Evolutionary conservation across 2,888 invertebrate species (phyloP).

Genomic region (Phrixothrix hirtus): DNA sequence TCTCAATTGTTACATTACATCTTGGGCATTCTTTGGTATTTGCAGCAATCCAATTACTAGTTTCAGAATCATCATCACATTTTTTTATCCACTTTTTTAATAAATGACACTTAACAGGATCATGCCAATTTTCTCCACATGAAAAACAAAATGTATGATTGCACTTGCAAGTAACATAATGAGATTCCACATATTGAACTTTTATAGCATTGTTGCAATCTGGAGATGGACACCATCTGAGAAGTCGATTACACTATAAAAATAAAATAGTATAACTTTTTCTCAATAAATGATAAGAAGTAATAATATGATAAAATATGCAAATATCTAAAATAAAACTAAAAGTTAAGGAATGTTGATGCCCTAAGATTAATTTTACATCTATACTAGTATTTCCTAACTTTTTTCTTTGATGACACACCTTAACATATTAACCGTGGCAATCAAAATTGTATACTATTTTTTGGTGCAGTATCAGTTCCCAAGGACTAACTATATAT

Average conservation of each 20-base stretch:
- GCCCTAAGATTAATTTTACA: no score
- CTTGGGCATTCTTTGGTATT: slow-evolving; percentile 99
- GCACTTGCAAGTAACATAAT: slow-evolving; percentile 92
- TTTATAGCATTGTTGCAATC: slow-evolving; percentile 97
- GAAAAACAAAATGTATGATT: slow-evolving; percentile 95
- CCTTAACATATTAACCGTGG: no score
- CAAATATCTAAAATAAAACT: no score
- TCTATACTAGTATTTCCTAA: no score
- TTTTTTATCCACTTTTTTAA: slow-evolving; percentile 98
- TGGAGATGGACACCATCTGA: slow-evolving; percentile 98
- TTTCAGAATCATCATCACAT: slow-evolving; percentile 98
- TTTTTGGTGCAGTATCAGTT: no score
- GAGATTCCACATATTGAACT: slow-evolving; percentile 76
- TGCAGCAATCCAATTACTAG: slow-evolving; percentile 99
- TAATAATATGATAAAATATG: no score
- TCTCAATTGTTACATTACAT: slow-evolving; percentile 94
- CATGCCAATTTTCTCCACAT: slow-evolving; percentile 98
- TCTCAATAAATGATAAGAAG: no score
- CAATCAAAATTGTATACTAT: no score
- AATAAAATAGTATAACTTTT: no score
- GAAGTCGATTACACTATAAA: slow-evolving; percentile 94
- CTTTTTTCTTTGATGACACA: no score
- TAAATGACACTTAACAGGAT: slow-evolving; percentile 93
- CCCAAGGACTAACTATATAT: no score
- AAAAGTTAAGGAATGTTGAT: no score